Evolutionary conservation across 2,113 vertebrate species (phyloP), one percentile per base, ranked within the genome.

Genomic region (Callocephalon fimbriatum): DNA sequence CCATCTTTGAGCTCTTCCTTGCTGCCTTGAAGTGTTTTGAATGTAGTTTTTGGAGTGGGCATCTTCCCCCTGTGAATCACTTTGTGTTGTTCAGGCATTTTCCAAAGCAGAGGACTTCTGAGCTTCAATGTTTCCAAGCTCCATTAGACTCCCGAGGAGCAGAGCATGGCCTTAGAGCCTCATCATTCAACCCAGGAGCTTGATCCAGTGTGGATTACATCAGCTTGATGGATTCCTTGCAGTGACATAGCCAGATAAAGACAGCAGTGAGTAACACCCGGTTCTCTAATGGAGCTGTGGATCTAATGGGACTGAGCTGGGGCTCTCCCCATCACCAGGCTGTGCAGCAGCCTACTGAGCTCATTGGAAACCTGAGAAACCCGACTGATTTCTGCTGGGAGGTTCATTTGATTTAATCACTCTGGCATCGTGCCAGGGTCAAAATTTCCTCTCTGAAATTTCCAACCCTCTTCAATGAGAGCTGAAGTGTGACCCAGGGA

Each of bases 301-400:
- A 53, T 68, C 73, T 61, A 37, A 61, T 0, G 0, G 79, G 72
- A 23, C 35, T 77, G 86, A 92, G 61, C 63, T 7, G 2, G 56
- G 86, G 65, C 66, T 95, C 18, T 91, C 56, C 66, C 44, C 1
- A 0, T 27, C 80, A 56, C 89, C 56, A 58, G 75, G 67, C 72
- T 74, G 40, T 22, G 54, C 67, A 76, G 77, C 86, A 94, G 53
- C 80, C 21, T 51, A 26, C 93, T 96, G 95, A 96, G 66, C 81
- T 97, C 95, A 95, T 1, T 2, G 13, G 93, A 93, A 96, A 96
- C 40, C 53, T 35, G 87, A 96, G 93, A 86, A 94, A 66, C 73
- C 72, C 3, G 0, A 79, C 90, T 79, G 35, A 73, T 85, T 95
- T 79, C n/a, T 91, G 81, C 58, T 53, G 48, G 44, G 81, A 94